These are phyloP conservation scores for Tortricodes alternella DNA, from an alignment of 2,888 invertebrate genomes.

Conservation along the genomic window DNA sequence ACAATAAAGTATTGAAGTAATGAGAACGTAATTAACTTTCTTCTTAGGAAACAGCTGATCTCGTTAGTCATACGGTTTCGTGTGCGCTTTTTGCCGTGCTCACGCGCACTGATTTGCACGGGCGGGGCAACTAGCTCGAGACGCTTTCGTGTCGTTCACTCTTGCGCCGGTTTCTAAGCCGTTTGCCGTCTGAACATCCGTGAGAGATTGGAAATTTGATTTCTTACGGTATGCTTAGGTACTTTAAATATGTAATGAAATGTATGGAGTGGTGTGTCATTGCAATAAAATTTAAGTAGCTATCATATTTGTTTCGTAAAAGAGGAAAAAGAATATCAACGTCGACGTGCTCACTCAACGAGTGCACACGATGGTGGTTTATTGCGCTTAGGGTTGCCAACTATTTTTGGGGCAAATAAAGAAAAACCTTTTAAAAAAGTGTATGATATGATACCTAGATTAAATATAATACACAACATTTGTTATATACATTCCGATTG, in stretches of 20 bases:
- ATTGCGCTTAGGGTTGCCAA: too few species aligned
- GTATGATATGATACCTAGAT: too few species aligned
- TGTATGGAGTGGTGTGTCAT: slow-evolving; percentile 33
- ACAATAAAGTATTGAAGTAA: slow-evolving; percentile 43
- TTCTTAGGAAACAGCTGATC: slow-evolving; percentile 66
- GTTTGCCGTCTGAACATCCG: slow-evolving; percentile 57
- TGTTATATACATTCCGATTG: too few species aligned
- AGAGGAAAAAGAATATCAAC: too few species aligned
- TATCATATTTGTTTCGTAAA: too few species aligned
- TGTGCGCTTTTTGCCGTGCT: slow-evolving; percentile 49
- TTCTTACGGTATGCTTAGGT: slow-evolving; percentile 43
- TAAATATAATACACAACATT: too few species aligned
- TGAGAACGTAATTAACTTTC: slow-evolving; percentile 59
- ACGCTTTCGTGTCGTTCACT: slow-evolving; percentile 61
- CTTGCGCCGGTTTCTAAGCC: slow-evolving; percentile 65
- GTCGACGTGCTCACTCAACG: too few species aligned
- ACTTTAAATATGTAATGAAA: slow-evolving; percentile 44
- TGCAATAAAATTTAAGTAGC: slow-evolving; percentile 28
- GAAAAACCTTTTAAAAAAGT: too few species aligned
- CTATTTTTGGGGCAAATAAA: too few species aligned
- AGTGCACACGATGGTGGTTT: too few species aligned
- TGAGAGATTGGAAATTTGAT: slow-evolving; percentile 66
- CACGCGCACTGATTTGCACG: slow-evolving; percentile 42
- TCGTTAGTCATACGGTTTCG: slow-evolving; percentile 60
- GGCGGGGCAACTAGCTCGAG: slow-evolving; percentile 45